Evolutionary conservation across 2,888 invertebrate species (phyloP), one percentile per base, ranked within the genome.

Genomic region (Digitonthophagus gazella): DNA sequence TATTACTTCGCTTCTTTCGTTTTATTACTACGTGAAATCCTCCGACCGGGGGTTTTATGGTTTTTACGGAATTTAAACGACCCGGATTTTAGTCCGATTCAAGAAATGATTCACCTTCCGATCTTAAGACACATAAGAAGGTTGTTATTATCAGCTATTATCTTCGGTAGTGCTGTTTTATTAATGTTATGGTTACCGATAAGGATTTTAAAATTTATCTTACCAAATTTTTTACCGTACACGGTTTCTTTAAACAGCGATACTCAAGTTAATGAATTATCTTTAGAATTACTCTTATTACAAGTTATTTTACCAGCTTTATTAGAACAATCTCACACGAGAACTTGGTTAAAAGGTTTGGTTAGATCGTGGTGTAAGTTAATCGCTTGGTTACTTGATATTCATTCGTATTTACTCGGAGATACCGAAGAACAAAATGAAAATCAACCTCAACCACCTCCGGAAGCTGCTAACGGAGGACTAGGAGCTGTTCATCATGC

Each of bases 1-100:
- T 99, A 99, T 83, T 99, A 99, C 84, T 98, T 99, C 80, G 99
- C 98, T 4, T 97, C 97, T 0, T 98, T 97, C 80, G 94, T 98
- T 58, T 86, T 97, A 15, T 85, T 99, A 1, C 83, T 99, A 18
- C 86, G 98, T 66, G 98, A 99, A 83, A 96, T 98, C 0, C 81
- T 99, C 54, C 87, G 99, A 66, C 99, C 99, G 0, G 99, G 99
- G 0, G 97, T 98, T 0, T 85, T 99, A 1, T 99, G 98, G 98
- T 99, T 99, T 83, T 86, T 99, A 76, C 89, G 98, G 74, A 99
- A 99, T 82, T 86, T 99, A 69, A 99, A 99, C 83, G 98, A 99
- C 84, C 98, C 99, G 0, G 98, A 99, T 79, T 99, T 99, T 79
- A 98, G 98, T 84, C 99, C 99, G 4, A 97, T 99, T 71, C 97